Base-by-base conservation (phyloP, 2,113 vertebrate genomes). In the Alethe castanea region DNA sequence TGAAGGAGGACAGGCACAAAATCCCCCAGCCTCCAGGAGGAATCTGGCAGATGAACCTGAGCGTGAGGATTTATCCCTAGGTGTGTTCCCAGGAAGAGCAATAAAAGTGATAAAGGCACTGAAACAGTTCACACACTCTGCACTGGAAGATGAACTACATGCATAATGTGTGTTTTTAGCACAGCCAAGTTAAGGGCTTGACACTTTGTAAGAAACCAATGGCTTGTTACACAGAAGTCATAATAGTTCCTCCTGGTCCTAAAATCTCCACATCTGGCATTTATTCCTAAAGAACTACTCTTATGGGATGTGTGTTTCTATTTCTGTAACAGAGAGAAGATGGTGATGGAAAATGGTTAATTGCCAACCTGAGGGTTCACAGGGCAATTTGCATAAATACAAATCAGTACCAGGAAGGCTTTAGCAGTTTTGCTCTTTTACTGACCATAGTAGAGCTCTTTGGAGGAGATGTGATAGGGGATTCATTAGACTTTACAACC, bases 241-340 rank as follows among this genome's bases (percentile, higher is more conserved):
- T 90, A 85, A 77, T 57, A 79, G 45, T 33, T 86, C 79, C 64
- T 95, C 24, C 35, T 78, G 42, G 50, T 81, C 64, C 88, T 88
- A 73, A 92, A 94, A 86, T 61, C 54, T 83, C 62, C 57, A 65
- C 79, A 86, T 92, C 64, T 95, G 88, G 40, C 42, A 86, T 69
- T 93, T 95, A 92, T 81, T 94, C 86, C 57, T 64, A 38, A 78
- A 91, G 83, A 94, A 74, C 15, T 67, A 9, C 64, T 88, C 80
- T 48, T 84, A 23, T 53, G 91, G 56, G 91, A 70, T 8, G 0
- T 35, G 8, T 40, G 29, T 83, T 91, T 86, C 76, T 93, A 62
- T 69, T 94, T 79, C 47, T 73, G 33, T 56, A 56, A 86, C 0
- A 3, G 67, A 91, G 64, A 78, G 50, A 88, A 81, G 60, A 88